phyloP scores from a whole-genome alignment of 1,140 invertebrate species.

The Periplaneta americana region DNA sequence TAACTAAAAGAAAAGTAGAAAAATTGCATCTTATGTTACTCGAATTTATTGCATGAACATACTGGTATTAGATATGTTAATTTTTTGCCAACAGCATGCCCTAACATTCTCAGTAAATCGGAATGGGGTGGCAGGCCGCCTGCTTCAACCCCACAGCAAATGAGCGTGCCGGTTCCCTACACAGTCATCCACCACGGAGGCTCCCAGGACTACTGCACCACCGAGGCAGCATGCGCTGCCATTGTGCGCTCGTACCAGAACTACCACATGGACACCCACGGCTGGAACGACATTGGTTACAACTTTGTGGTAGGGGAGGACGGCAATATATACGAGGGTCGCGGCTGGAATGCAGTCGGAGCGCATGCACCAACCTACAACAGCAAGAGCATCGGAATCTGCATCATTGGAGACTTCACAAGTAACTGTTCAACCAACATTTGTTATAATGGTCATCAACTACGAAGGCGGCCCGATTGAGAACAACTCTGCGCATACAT shows the following conservation, averaged over 20 bases:
- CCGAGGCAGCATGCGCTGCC: slow-evolving; percentile 30
- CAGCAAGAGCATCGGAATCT: slow-evolving; percentile 63
- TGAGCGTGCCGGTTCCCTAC: not conserved
- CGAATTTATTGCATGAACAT: no score
- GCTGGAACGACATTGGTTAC: slow-evolving; percentile 65
- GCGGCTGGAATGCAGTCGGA: slow-evolving; percentile 61
- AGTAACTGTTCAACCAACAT: no score
- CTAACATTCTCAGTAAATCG: slow-evolving; percentile 23
- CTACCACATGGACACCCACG: slow-evolving; percentile 46
- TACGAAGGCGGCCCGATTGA: no score
- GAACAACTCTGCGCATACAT: no score
- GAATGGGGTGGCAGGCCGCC: slow-evolving; percentile 58
- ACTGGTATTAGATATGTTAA: no score
- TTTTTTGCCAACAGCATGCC: not conserved
- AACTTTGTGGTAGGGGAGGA: slow-evolving; percentile 57
- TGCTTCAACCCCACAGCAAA: not conserved
- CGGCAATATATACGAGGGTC: slow-evolving; percentile 49
- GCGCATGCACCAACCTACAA: slow-evolving; percentile 68
- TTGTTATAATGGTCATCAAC: no score
- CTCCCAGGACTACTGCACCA: slow-evolving; percentile 29
- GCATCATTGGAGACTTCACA: slow-evolving; percentile 55
- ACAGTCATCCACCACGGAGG: slow-evolving; percentile 34
- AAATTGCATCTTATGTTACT: no score
- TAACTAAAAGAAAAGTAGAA: no score
- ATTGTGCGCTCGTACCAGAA: slow-evolving; percentile 46